Conservation (phyloP, 2,113 vertebrate species). For the Hyperoodon ampullatus region DNA sequence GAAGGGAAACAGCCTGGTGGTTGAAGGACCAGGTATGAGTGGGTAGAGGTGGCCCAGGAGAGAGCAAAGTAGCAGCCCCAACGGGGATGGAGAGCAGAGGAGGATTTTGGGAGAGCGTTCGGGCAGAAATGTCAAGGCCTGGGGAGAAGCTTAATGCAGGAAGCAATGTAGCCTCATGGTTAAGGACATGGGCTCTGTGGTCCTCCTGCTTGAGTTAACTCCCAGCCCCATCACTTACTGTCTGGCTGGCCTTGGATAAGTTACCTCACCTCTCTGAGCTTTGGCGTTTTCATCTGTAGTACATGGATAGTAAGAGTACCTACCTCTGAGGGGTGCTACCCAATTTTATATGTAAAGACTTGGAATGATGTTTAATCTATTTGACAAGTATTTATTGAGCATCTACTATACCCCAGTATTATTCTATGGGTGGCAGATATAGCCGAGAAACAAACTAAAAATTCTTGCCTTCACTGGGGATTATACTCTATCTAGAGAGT, state of each 20-base stretch:
- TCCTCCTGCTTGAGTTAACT: background rate
- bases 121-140: fast-evolving
- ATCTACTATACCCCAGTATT: background rate
- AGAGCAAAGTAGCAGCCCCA: background rate
- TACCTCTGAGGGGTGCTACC: background rate
- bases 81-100: no score
- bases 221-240: background rate
- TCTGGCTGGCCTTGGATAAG: background rate
- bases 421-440: background rate
- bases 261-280: background rate
- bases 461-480: background rate
- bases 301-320: background rate
- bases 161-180: fast-evolving
- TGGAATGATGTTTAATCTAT: background rate
- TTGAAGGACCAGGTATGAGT: background rate
- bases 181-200: fast-evolving
- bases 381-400: background rate
- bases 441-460: background rate
- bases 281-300: background rate
- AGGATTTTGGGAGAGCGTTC: fast-evolving
- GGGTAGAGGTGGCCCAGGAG: background rate
- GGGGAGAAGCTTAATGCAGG: fast-evolving
- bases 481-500: background rate
- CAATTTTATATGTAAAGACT: background rate
- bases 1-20: background rate